These are phyloP conservation scores for Empidonax alnorum DNA, from an alignment of 2,113 vertebrate genomes.

Conservation along the genomic window DNA sequence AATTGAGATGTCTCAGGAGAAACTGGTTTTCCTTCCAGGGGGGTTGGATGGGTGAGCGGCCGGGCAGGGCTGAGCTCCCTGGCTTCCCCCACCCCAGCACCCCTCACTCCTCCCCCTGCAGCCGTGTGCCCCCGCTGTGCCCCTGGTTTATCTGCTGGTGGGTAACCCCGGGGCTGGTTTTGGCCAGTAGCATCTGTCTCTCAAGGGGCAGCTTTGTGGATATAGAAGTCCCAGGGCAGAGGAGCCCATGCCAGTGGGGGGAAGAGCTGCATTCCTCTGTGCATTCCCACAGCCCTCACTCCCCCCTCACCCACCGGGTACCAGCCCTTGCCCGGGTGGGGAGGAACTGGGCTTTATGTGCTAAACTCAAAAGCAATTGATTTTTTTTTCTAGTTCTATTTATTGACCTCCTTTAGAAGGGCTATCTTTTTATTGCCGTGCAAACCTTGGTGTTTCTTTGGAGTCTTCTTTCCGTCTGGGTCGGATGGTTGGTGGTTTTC, in stretches of 20 bases:
- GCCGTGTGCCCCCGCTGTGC: neutral
- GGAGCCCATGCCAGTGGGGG: neutral
- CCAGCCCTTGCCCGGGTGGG: rapidly evolving
- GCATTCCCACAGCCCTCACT: neutral
- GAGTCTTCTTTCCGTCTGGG: neutral
- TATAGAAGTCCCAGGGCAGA: neutral
- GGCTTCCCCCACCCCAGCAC: neutral
- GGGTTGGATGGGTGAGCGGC: rapidly evolving
- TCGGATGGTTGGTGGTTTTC: slow-evolving; percentile 25
- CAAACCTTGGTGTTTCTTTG: slow-evolving; percentile 57
- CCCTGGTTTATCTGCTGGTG: neutral
- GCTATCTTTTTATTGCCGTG: slow-evolving; percentile 80
- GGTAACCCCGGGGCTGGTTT: neutral
- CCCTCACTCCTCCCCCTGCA: neutral
- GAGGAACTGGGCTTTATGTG: slow-evolving; percentile 32
- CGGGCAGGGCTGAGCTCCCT: rapidly evolving
- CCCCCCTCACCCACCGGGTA: neutral
- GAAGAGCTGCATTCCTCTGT: neutral
- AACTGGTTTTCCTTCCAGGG: slow-evolving; percentile 27
- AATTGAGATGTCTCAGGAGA: slow-evolving; percentile 67
- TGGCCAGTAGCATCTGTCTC: slow-evolving; percentile 9
- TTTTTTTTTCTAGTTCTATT: slow-evolving; percentile 77
- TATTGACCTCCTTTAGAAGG: slow-evolving; percentile 81
- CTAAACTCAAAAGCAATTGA: slow-evolving; percentile 76
- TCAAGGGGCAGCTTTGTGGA: neutral